phyloP scores from a whole-genome alignment of 2,888 invertebrate genomes.

The Cosmorhoe ocellata region DNA sequence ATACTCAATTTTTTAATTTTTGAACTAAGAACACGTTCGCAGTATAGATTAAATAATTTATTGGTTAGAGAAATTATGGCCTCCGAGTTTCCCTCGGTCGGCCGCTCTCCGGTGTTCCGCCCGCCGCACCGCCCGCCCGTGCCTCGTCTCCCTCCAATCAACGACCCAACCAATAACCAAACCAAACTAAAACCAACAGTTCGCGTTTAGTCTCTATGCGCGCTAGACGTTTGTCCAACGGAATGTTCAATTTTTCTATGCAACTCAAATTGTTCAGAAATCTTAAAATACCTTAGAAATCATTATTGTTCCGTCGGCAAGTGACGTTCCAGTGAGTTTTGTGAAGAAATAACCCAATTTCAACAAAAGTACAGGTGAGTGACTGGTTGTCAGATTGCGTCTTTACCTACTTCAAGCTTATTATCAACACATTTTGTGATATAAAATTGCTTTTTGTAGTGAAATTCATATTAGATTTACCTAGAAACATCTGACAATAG shows the following conservation, averaged over 20 bases:
- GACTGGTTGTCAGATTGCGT: slow-evolving; percentile 77
- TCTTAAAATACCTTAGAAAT: slow-evolving; percentile 77
- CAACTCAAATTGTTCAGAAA: slow-evolving; percentile 76
- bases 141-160: slow-evolving; percentile 43
- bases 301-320: slow-evolving; percentile 58
- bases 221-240: slow-evolving; percentile 75
- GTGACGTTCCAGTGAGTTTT: slow-evolving; percentile 72
- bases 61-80: slow-evolving; percentile 38
- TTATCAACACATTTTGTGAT: slow-evolving; percentile 50
- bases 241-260: slow-evolving; percentile 79
- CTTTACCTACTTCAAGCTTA: slow-evolving; percentile 71
- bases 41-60: neutral
- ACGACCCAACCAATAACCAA: slow-evolving; percentile 62
- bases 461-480: slow-evolving; percentile 34
- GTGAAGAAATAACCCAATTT: slow-evolving; percentile 65
- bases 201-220: slow-evolving; percentile 82
- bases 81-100: slow-evolving; percentile 64
- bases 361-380: slow-evolving; percentile 77
- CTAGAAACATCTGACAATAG: slow-evolving; percentile 33
- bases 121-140: slow-evolving; percentile 47
- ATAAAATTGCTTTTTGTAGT: slow-evolving; percentile 53
- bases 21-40: neutral
- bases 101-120: slow-evolving; percentile 76
- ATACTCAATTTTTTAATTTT: neutral
- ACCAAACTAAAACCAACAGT: slow-evolving; percentile 77